Evolutionary conservation across 2,888 invertebrate species (phyloP).

Genomic region (Eulithis prunata): DNA sequence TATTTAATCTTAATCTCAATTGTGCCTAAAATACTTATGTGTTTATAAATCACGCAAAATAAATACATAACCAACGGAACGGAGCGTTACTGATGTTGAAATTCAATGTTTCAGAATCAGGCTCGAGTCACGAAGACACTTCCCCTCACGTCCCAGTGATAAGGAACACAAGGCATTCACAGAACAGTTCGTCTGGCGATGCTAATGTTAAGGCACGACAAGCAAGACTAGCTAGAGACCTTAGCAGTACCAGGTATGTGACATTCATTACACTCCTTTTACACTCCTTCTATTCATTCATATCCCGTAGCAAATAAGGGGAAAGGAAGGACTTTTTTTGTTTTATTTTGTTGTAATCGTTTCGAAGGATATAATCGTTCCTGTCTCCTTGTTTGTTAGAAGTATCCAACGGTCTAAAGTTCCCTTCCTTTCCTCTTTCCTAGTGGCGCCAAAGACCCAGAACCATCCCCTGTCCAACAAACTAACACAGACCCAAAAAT

Average conservation of each 20-base stretch:
- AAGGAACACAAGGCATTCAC: slow-evolving; percentile 63
- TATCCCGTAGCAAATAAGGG: slow-evolving; percentile 74
- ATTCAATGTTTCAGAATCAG: slow-evolving; percentile 63
- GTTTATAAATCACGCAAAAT: too few species aligned
- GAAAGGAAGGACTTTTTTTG: slow-evolving; percentile 72
- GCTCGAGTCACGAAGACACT: slow-evolving; percentile 72
- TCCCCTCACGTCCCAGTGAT: slow-evolving; percentile 77
- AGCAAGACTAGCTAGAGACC: slow-evolving; percentile 75
- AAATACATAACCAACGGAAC: too few species aligned
- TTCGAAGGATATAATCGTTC: slow-evolving; percentile 54
- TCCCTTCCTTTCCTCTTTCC: slow-evolving; percentile 78
- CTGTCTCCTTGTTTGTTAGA: slow-evolving; percentile 81
- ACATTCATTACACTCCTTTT: background rate
- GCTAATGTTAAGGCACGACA: slow-evolving; percentile 76
- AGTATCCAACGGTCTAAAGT: slow-evolving; percentile 45
- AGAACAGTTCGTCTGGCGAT: slow-evolving; percentile 69
- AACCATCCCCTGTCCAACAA: slow-evolving; percentile 58
- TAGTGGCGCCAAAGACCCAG: slow-evolving; percentile 68
- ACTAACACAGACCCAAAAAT: slow-evolving; percentile 62
- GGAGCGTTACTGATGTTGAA: background rate
- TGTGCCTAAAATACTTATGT: too few species aligned
- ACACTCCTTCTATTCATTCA: slow-evolving; percentile 4
- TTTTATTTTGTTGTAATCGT: slow-evolving; percentile 35
- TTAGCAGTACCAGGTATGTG: slow-evolving; percentile 74
- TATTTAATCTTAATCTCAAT: too few species aligned